These are phyloP conservation scores for Liodrosophila aerea DNA, from an alignment of 2,888 invertebrate genomes.

Conservation along the genomic window DNA sequence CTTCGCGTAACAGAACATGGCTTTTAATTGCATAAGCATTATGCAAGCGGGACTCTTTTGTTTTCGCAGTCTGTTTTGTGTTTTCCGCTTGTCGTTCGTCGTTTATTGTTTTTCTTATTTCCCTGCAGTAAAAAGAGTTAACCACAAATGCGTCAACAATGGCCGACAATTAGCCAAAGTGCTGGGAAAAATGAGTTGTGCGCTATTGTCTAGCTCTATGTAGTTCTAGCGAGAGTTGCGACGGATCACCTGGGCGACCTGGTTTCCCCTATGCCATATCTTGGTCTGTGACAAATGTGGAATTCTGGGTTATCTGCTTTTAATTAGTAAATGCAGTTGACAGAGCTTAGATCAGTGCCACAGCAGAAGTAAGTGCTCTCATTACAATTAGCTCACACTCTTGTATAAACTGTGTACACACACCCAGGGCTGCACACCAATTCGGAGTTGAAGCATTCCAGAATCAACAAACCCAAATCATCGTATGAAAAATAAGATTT, in stretches of 20 bases:
- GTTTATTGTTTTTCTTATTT: slow-evolving; percentile 21
- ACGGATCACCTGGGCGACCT: slow-evolving; percentile 27
- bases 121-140: slow-evolving; percentile 32
- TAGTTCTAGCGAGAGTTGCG: background rate
- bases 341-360: slow-evolving; percentile 7
- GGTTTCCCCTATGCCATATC: slow-evolving; percentile 21
- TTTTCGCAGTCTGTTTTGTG: slow-evolving; percentile 22
- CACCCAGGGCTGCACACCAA: no score
- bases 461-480: no score
- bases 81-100: no score
- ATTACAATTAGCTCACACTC: no score
- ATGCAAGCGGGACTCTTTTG: slow-evolving; percentile 50
- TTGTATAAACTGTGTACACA: no score
- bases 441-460: no score
- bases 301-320: slow-evolving; percentile 34
- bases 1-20: slow-evolving; percentile 52
- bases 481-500: no score
- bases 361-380: background rate
- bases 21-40: slow-evolving; percentile 70
- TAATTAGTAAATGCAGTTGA: background rate
- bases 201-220: slow-evolving; percentile 6
- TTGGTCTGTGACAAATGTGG: slow-evolving; percentile 17
- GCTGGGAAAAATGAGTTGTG: slow-evolving; percentile 46
- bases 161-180: slow-evolving; percentile 69
- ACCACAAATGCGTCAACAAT: slow-evolving; percentile 43